Base-by-base conservation (phyloP, 2,113 vertebrate species). In the Siniperca knerii region DNA sequence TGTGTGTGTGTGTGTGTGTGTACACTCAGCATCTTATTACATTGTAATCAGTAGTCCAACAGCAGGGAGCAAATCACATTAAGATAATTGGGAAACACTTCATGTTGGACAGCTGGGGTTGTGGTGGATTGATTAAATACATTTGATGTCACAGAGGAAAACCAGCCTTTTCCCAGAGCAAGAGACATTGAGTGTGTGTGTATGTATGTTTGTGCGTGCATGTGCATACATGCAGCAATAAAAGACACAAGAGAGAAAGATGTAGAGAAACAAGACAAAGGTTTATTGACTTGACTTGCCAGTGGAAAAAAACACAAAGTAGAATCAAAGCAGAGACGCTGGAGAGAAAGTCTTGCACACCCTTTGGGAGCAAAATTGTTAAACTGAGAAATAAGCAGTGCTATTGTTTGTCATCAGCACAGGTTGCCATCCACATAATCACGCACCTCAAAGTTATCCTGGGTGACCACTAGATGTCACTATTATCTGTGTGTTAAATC, bases 31-130 rank as follows among this genome's bases (percentile, higher is more conserved):
- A 65, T 85, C 90, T 86, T 86, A 75, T 92, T 91, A 92, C 79
- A 75, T 81, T 6, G n/a, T 89, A 92, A 94, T 94, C 91, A 94
- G 88, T 79, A 71, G 83, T 89, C 84, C 77, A 83, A 81, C 90
- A 79, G 85, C 81, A 62, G 89, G 85, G 86, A 92, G 87, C 85
- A 93, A 94, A 94, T 93, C 89, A 91, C 90, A 94, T 94, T 94
- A 92, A 87, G 88, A 93, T 94, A 92, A 94, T 93, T 92, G 93
- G 83, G 86, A 87, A 89, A 91, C 86, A 90, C 91, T 93, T 90
- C 84, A 87, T 90, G 90, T 89, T 72, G 90, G 93, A 93, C 88
- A 94, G 91, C 91, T 93, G 92, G 91, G 89, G 84, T 81, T 87
- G 83, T 70, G 76, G 64, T 65, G 88, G 85, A 85, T 89, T 94